Conservation (phyloP, 1,140 invertebrate species). For the Pogonomyrmex barbatus region DNA sequence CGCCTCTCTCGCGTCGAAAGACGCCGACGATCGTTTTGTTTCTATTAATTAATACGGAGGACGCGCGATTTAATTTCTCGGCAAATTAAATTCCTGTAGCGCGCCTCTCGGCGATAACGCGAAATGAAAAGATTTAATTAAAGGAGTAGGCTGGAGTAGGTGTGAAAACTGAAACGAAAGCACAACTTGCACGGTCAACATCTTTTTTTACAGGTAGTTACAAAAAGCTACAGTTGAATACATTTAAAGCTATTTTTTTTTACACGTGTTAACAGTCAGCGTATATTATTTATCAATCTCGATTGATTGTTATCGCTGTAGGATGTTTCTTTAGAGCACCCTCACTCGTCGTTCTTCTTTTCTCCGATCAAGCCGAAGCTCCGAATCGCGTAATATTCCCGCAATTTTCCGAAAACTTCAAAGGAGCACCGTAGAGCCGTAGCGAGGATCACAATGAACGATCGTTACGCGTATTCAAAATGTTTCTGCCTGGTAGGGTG, state of each 20-base stretch:
- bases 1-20: constrained; percentile 30
- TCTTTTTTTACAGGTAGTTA: neutral
- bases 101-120: constrained; percentile 3
- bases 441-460: constrained; percentile 75
- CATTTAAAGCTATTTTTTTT: neutral
- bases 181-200: neutral
- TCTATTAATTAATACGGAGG: constrained; percentile 55
- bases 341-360: neutral
- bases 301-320: constrained; percentile 31
- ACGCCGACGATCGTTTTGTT: constrained; percentile 33
- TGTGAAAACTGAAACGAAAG: neutral
- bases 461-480: constrained; percentile 82
- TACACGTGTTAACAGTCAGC: neutral
- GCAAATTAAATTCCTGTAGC: constrained; percentile 55
- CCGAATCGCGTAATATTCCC: constrained; percentile 76
- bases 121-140: constrained; percentile 56
- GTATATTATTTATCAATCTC: constrained; percentile 6
- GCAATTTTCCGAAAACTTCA: constrained; percentile 73
- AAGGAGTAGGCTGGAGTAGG: constrained; percentile 2
- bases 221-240: neutral
- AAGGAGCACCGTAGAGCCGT: constrained; percentile 62
- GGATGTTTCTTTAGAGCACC: constrained; percentile 41
- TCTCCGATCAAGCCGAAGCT: constrained; percentile 59
- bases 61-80: constrained; percentile 55
- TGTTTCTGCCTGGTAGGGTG: constrained; percentile 77